Conservation (phyloP, 2,113 vertebrate species). For the Psittacara wagleri region DNA sequence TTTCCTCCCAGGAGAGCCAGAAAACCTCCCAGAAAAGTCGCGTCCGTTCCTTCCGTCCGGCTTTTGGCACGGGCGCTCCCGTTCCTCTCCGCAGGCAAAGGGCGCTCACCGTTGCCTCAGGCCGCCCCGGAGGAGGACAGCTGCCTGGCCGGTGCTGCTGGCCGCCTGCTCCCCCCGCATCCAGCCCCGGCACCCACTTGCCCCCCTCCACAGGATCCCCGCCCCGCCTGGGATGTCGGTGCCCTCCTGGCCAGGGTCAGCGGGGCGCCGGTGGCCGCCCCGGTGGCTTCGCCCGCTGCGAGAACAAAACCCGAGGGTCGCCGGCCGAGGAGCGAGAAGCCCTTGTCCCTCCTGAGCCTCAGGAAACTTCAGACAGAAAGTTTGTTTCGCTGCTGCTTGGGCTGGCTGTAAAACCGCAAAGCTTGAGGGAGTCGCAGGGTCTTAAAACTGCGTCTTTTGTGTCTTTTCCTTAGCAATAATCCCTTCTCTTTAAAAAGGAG, state of each 20-base stretch:
- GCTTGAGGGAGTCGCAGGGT: not conserved
- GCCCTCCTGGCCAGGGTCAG: not conserved
- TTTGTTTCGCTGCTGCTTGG: not conserved
- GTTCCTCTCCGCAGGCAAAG: too few relatives aligned
- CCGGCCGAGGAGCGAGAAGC: too few relatives aligned
- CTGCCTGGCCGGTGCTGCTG: not conserved
- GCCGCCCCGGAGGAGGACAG: too few relatives aligned
- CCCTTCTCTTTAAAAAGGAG: not conserved
- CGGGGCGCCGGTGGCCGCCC: not conserved
- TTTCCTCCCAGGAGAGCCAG: not conserved
- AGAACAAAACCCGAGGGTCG: not conserved
- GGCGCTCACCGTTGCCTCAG: not conserved
- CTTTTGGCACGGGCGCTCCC: not conserved
- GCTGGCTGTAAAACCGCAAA: not conserved
- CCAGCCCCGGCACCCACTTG: not conserved
- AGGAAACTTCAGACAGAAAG: not conserved
- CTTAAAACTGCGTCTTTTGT: conserved; percentile 39
- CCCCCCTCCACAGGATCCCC: not conserved
- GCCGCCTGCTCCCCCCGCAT: not conserved
- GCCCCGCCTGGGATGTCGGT: too few relatives aligned
- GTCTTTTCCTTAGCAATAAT: conserved; percentile 31
- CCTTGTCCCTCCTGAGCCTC: not conserved
- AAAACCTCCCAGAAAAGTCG: not conserved
- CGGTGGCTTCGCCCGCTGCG: not conserved
- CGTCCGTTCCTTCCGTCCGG: fast-evolving